Conservation (phyloP, 1,140 invertebrate species). For the Drosophila sp. region DNA sequence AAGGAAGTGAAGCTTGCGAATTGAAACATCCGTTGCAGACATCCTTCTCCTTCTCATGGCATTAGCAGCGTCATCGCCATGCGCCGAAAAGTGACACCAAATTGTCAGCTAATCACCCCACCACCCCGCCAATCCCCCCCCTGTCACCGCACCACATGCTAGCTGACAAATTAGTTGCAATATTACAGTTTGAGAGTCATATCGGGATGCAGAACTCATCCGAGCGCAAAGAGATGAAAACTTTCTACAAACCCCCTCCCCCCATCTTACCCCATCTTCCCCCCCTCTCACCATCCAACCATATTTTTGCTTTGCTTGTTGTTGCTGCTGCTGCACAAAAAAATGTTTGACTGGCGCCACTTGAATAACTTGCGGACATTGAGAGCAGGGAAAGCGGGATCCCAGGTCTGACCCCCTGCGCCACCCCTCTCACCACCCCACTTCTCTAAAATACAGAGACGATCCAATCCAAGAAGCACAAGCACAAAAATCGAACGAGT, state of each 20-base stretch:
- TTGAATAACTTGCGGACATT: slow-evolving; percentile 67
- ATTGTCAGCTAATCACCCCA: slow-evolving; percentile 64
- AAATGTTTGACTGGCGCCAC: slow-evolving; percentile 80
- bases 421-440: no score
- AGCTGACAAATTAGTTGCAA: slow-evolving; percentile 11
- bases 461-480: slow-evolving; percentile 62
- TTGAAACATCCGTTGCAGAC: slow-evolving; percentile 79
- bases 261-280: neutral
- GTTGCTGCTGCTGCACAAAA: slow-evolving; percentile 42
- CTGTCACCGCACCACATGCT: neutral
- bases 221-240: slow-evolving; percentile 12
- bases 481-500: slow-evolving; percentile 71
- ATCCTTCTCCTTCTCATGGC: slow-evolving; percentile 24
- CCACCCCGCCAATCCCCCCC: neutral
- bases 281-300: neutral
- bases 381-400: neutral
- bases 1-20: slow-evolving; percentile 79
- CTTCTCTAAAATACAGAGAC: slow-evolving; percentile 65
- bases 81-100: slow-evolving; percentile 54
- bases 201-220: no score
- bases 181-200: slow-evolving; percentile 43
- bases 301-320: slow-evolving; percentile 28
- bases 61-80: slow-evolving; percentile 29
- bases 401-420: neutral
- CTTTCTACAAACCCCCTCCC: neutral